phyloP scores from a whole-genome alignment of 2,888 invertebrate genomes.

The Pandemis corylana region DNA sequence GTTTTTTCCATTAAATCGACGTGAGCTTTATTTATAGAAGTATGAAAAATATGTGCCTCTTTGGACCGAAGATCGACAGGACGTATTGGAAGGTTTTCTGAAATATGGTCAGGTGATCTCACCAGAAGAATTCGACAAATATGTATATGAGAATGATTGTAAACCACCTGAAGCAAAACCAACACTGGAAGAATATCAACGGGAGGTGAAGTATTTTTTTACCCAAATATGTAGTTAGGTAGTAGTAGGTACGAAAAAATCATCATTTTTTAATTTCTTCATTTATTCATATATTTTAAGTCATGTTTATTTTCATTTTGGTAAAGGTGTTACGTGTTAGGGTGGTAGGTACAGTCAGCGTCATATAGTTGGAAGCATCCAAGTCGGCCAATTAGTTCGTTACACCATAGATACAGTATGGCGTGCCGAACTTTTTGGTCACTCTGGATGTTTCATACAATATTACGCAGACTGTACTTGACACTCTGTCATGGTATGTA shows the following conservation, averaged over 20 bases:
- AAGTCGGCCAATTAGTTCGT: too few species aligned
- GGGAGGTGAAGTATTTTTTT: constrained; percentile 79
- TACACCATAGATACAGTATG: too few species aligned
- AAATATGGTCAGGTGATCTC: constrained; percentile 90
- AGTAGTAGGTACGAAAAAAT: neutral
- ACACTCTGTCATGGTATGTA: too few species aligned
- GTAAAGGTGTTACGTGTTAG: too few species aligned
- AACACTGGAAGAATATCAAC: constrained; percentile 89
- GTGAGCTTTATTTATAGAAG: constrained; percentile 55
- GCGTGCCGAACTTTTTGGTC: too few species aligned
- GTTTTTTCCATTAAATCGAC: neutral
- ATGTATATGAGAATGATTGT: constrained; percentile 72
- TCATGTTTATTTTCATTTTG: too few species aligned
- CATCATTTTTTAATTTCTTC: too few species aligned
- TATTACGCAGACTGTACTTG: too few species aligned
- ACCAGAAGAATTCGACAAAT: constrained; percentile 88
- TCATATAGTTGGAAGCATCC: too few species aligned
- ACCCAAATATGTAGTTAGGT: neutral
- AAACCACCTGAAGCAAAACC: constrained; percentile 86
- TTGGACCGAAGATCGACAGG: constrained; percentile 92
- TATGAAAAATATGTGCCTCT: constrained; percentile 90
- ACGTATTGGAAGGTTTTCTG: constrained; percentile 91
- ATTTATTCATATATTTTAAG: too few species aligned
- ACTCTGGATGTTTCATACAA: too few species aligned
- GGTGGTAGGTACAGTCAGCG: too few species aligned